Evolutionary conservation across 2,888 invertebrate species (phyloP).

Genomic region (Lacanobia oleracea): DNA sequence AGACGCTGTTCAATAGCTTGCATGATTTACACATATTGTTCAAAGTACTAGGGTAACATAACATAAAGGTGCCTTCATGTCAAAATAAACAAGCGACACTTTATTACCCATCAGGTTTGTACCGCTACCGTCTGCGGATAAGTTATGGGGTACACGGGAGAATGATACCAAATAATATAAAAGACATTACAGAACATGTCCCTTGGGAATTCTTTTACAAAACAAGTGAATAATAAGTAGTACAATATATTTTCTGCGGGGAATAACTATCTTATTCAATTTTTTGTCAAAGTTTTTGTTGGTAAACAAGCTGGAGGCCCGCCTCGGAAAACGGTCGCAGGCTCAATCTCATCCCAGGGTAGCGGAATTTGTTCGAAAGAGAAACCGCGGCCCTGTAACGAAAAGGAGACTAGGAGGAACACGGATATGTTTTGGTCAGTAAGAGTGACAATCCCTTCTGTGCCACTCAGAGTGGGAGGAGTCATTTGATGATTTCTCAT

Average conservation of each 20-base stretch:
- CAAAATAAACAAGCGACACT: constrained; percentile 57
- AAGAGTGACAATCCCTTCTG: no score
- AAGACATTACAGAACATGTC: constrained; percentile 31
- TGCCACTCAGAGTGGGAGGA: no score
- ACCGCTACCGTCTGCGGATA: constrained; percentile 45
- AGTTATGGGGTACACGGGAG: constrained; percentile 46
- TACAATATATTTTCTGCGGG: constrained; percentile 1
- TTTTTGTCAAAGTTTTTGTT: background rate
- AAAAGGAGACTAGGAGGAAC: no score
- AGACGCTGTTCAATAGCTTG: constrained; percentile 53
- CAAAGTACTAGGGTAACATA: constrained; percentile 63
- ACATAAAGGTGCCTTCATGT: constrained; percentile 43
- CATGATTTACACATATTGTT: constrained; percentile 72
- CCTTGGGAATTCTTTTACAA: constrained; percentile 24
- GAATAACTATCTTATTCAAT: background rate
- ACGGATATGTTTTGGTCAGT: no score
- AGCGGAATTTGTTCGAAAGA: no score
- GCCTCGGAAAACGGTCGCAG: no score
- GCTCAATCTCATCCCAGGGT: no score
- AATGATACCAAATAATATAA: constrained; percentile 43
- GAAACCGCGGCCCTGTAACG: no score
- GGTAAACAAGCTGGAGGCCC: background rate
- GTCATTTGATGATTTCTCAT: no score
- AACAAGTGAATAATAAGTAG: background rate
- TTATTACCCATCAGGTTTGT: constrained; percentile 60